Evolutionary conservation across 1,140 invertebrate genomes (phyloP), one percentile per base, ranked within the genome.

Genomic region (Bursaphelenchus mucronatus): DNA sequence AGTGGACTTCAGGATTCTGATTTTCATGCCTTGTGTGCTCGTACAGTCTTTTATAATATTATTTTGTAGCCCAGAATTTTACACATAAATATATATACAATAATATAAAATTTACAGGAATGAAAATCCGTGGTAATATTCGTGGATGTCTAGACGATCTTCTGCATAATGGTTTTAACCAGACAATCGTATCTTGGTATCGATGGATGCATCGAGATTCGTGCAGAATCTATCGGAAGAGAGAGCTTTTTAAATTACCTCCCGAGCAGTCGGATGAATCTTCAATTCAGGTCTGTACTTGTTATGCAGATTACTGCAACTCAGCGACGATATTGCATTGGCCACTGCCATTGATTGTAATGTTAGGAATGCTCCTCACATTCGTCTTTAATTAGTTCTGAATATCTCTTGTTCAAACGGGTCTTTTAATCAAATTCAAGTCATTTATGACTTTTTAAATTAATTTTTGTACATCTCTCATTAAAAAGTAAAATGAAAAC

Each of bases 181-280:
- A 72, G 44, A 64, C 70, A 19, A 72, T 72, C 19, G 70, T 72
- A n/a, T 45, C 65, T 13, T 68, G 71, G 70, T 74, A 71, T 30
- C 41, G 70, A 15, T 72, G 70, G 70, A 61, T 72, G 68, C 50
- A 74, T 43, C 67, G 70, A 45, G 70, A 72, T 50, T 30, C 21
- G 15, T 72, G 70, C 46, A 15, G 53, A 11, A 46, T 50, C 9
- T 72, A 72, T 57, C 17, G 55, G 17, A 72, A 72, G 44, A 68
- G 70, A 13, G 70, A 72, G 40, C 57, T 72, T n/a, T 68, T 72
- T 46, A 68, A 75, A 49, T 45, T 72, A 17, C 61, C 67, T 3
- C 43, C 61, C 21, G 53, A 61, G 8, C 66, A 74, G 44, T 51
- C 46, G 5, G 71, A 73, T 52, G 66, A 70, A 39, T 40, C 17